Conservation (phyloP, 2,888 invertebrate genomes). For the Macrophya annulata region DNA sequence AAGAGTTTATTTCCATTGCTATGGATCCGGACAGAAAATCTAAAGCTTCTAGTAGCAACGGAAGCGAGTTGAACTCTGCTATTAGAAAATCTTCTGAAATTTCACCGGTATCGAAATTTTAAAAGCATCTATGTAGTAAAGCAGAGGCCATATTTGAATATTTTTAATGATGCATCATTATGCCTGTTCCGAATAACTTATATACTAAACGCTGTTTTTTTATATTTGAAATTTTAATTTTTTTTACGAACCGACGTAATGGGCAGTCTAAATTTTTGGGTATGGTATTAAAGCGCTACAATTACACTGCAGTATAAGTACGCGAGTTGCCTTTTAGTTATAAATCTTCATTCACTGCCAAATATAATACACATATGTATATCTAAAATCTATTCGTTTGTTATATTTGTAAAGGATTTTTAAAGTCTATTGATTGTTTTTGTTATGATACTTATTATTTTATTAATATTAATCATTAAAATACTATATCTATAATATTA, state of each 20-base stretch:
- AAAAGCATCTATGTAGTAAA: neutral
- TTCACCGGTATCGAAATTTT: conserved; percentile 48
- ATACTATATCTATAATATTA: conserved; percentile 16
- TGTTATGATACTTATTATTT: conserved; percentile 40
- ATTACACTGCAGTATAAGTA: neutral
- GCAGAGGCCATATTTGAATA: conserved; percentile 43
- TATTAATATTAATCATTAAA: neutral
- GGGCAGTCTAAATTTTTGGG: conserved; percentile 40
- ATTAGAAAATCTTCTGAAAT: conserved; percentile 39
- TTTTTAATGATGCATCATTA: conserved; percentile 27
- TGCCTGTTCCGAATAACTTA: conserved; percentile 11
- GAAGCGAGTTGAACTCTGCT: conserved; percentile 72
- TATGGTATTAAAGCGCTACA: neutral
- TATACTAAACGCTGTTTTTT: neutral
- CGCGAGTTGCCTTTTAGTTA: conserved; percentile 37
- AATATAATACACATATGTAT: neutral
- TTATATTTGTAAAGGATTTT: conserved; percentile 37
- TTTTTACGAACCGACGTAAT: neutral
- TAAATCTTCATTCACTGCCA: conserved; percentile 48
- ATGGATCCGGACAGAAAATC: conserved; percentile 77
- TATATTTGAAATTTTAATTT: neutral
- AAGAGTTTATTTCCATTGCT: conserved; percentile 77
- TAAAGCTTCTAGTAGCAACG: conserved; percentile 73
- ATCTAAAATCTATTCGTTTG: conserved; percentile 11
- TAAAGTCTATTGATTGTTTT: conserved; percentile 43